Evolutionary conservation across 2,113 vertebrate species (phyloP).

Genomic region (Hippopotamus amphibius): DNA sequence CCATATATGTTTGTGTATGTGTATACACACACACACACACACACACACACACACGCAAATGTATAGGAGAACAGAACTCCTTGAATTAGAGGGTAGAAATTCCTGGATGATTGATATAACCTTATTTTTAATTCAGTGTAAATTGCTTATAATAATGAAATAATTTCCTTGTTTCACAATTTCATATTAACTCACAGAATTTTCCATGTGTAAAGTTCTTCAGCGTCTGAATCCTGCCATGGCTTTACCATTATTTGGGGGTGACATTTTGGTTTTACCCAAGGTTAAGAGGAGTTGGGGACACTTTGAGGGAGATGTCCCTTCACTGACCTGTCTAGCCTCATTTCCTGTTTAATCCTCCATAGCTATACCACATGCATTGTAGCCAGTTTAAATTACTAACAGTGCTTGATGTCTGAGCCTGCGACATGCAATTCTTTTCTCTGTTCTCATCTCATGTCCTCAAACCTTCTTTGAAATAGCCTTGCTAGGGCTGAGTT

Average conservation of each 20-base stretch:
- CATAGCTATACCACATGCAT: background rate
- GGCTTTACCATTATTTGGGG: background rate
- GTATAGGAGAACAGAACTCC: background rate
- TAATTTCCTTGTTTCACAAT: constrained; percentile 4
- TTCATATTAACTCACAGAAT: background rate
- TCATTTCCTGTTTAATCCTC: background rate
- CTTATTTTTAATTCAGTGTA: constrained; percentile 42
- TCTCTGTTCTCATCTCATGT: constrained; percentile 2
- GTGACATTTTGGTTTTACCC: constrained; percentile 50
- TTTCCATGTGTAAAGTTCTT: constrained; percentile 27
- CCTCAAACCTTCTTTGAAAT: background rate
- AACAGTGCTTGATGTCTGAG: background rate
- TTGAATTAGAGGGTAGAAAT: background rate
- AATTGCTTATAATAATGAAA: constrained; percentile 16
- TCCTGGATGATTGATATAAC: background rate
- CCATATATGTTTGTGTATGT: background rate
- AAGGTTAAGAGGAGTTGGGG: constrained; percentile 7
- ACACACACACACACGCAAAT: background rate
- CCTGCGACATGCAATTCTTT: background rate
- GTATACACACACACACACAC: background rate
- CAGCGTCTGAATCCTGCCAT: background rate
- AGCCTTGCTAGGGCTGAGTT: background rate
- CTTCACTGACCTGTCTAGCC: background rate
- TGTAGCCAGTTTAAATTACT: background rate
- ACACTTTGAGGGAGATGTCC: background rate